These are phyloP conservation scores for Listronotus bonariensis DNA, from an alignment of 1,140 invertebrate genomes.

Conservation along the genomic window DNA sequence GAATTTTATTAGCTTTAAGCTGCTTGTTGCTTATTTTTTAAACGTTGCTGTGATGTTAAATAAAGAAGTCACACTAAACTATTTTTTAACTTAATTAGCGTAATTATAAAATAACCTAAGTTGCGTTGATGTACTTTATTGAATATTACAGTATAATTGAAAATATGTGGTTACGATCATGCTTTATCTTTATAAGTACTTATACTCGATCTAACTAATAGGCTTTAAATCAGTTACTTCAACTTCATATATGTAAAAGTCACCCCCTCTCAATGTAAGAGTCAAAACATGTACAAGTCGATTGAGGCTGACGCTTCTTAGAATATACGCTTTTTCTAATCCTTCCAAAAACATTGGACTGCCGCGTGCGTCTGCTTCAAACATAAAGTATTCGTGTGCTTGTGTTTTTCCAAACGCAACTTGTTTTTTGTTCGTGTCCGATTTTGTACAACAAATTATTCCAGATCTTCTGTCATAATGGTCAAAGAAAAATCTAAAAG, in stretches of 20 bases:
- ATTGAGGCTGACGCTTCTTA: slow-evolving; percentile 64
- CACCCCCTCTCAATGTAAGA: slow-evolving; percentile 50
- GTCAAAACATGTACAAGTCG: slow-evolving; percentile 60
- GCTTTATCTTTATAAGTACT: too few species aligned
- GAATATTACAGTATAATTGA: too few species aligned
- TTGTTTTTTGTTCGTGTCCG: slow-evolving; percentile 52
- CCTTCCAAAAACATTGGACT: slow-evolving; percentile 62
- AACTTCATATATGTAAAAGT: slow-evolving; percentile 53
- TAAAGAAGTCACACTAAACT: too few species aligned
- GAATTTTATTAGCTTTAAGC: too few species aligned
- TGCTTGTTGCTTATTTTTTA: too few species aligned
- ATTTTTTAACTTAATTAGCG: too few species aligned
- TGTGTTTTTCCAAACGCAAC: slow-evolving; percentile 62
- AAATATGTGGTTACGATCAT: too few species aligned
- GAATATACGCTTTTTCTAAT: slow-evolving; percentile 61
- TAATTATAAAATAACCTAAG: too few species aligned
- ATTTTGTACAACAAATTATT: slow-evolving; percentile 58
- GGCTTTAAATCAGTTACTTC: slow-evolving; percentile 39
- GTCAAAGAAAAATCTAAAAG: slow-evolving; percentile 62
- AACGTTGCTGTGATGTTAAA: too few species aligned
- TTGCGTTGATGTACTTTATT: too few species aligned
- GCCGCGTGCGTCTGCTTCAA: slow-evolving; percentile 64
- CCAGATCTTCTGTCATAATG: slow-evolving; percentile 57
- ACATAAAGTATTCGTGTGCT: slow-evolving; percentile 65
- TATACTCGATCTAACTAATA: slow-evolving; percentile 9